Evolutionary conservation across 2,888 invertebrate genomes (phyloP), one percentile per base, ranked within the genome.

Genomic region (Parasteatoda lunata): DNA sequence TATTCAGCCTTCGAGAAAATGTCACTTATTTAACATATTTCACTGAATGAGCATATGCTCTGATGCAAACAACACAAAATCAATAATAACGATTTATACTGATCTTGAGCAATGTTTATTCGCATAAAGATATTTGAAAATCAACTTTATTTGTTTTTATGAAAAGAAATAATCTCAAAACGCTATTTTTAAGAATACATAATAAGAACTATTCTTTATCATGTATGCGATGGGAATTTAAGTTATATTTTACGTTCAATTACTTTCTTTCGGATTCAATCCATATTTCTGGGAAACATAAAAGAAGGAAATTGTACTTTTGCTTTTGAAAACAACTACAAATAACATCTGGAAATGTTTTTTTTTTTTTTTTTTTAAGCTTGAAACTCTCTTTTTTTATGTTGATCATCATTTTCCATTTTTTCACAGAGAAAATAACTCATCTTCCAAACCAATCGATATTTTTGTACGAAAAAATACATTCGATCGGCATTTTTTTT

Each of bases 391-490:
- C n/a, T 9, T 7, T 59, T 59, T n/a, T n/a, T 13, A 13, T 59
- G 11, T 13, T 59, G 9, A 13, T 59, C 59, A 13, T 59, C n/a
- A 59, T n/a, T 6, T 59, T 59, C n/a, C 59, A 13, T 59, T 59
- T 59, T 59, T 54, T 15, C 13, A 47, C 59, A 51, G 72, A 47
- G 51, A 80, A 80, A n/a, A 79, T 72, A 70, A 70, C 66, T 65
- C 15, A 47, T 75, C 59, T 8, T 0, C 49, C 47, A 70, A n/a
- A 13, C 15, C 49, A 54, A 80, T 80, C 80, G 66, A 80, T 72
- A 65, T 7, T 70, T 69, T 59, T 70, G 64, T 30, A 72, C 65
- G 80, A 72, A 80, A 79, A 79, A 79, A 70, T 47, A 51, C 66
- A 80, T 59, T 59, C n/a, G 59, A 72, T 72, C 72, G 72, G 51